A percentile compares a stretch with the other conserved stretches of the same genome.
phyloP scores from a whole-genome alignment of 2,888 invertebrate species.

The Hedya salicella region DNA sequence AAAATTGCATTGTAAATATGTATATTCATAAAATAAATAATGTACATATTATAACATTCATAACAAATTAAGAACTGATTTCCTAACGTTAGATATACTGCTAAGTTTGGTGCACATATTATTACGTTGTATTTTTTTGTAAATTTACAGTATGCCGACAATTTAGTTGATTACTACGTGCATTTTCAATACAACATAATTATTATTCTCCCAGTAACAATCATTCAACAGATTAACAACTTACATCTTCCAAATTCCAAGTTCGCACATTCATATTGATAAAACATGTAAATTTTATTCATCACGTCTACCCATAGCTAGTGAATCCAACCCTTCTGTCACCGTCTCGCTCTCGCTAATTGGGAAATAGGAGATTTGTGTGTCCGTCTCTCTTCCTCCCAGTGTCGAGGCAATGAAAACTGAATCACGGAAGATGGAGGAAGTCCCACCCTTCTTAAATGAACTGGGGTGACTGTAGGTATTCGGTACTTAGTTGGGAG shows the following conservation, averaged over 20 bases:
- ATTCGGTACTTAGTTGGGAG: conserved; percentile 31
- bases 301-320: conserved; percentile 39
- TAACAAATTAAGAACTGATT: no score
- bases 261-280: conserved; percentile 43
- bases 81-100: no score
- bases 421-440: conserved; percentile 43
- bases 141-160: no score
- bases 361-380: conserved; percentile 40
- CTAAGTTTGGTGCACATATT: no score
- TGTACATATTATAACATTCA: no score
- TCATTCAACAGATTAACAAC: conserved; percentile 26
- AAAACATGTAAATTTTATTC: conserved; percentile 44
- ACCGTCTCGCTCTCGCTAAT: conserved; percentile 39
- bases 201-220: neutral
- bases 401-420: conserved; percentile 41
- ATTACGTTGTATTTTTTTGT: no score
- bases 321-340: conserved; percentile 42
- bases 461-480: conserved; percentile 44
- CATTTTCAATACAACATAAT: no score
- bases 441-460: conserved; percentile 43
- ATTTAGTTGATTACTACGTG: no score
- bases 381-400: conserved; percentile 34
- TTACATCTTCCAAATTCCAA: conserved; percentile 23
- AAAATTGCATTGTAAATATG: no score
- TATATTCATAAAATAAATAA: no score